A percentile compares a stretch with the other conserved stretches of the same genome.
These are phyloP conservation scores for Nothobranchius furzeri DNA, from an alignment of 2,113 vertebrate species.

Conservation along the genomic window DNA sequence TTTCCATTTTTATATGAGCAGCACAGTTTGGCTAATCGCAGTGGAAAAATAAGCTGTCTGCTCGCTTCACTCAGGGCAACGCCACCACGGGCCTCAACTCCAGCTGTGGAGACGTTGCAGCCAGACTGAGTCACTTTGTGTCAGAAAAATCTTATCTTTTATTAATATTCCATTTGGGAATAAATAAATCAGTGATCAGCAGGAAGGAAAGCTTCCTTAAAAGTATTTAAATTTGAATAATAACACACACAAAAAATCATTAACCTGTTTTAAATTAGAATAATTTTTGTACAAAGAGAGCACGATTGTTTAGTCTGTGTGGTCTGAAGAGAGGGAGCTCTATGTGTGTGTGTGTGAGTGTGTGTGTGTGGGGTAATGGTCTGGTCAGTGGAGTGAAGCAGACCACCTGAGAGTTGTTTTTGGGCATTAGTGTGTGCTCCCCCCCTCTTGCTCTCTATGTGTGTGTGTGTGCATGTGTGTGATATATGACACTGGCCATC, in stretches of 20 bases:
- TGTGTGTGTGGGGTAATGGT: slow-evolving; percentile 71
- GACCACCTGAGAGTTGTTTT: slow-evolving; percentile 86
- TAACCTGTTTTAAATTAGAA: slow-evolving; percentile 30
- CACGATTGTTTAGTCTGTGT: slow-evolving; percentile 68
- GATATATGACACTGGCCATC: slow-evolving; percentile 80
- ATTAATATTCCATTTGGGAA: slow-evolving; percentile 42
- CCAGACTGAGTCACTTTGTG: slow-evolving; percentile 33
- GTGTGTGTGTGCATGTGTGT: slow-evolving; percentile 66
- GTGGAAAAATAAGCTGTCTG: slow-evolving; percentile 80
- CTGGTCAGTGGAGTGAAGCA: slow-evolving; percentile 78
- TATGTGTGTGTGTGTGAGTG: slow-evolving; percentile 37
- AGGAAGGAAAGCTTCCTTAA: slow-evolving; percentile 19
- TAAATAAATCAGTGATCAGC: slow-evolving; percentile 44
- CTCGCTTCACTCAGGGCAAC: slow-evolving; percentile 76
- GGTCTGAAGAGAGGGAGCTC: slow-evolving; percentile 53
- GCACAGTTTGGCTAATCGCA: slow-evolving; percentile 83
- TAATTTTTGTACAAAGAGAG: not conserved
- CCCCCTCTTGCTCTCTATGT: slow-evolving; percentile 46
- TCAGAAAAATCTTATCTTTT: slow-evolving; percentile 46
- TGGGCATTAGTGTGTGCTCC: slow-evolving; percentile 75
- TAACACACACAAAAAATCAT: not conserved
- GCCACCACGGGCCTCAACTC: slow-evolving; percentile 70
- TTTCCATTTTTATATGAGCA: slow-evolving; percentile 94
- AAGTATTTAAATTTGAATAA: not conserved
- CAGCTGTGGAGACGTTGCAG: slow-evolving; percentile 75